Evolutionary conservation across 2,113 vertebrate genomes (phyloP), one percentile per base, ranked within the genome.

Genomic region (Tenrec ecaudatus): DNA sequence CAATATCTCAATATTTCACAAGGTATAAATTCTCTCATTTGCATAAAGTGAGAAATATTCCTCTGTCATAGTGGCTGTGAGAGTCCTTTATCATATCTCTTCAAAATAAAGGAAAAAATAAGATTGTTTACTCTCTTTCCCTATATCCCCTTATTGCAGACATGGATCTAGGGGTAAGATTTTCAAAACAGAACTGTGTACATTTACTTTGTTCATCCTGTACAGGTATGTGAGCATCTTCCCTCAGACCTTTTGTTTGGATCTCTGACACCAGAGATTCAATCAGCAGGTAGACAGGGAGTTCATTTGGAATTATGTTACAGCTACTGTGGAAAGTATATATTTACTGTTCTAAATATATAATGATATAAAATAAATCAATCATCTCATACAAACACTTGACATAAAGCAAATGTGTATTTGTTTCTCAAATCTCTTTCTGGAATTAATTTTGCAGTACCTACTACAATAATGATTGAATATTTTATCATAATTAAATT

Each of bases 371-470:
- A 77, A 78, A 11, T 58, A 43, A 80, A 73, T 80, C 76, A 90
- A 80, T 81, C 58, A 80, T 86, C 73, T 73, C 79, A 86, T 40
- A 94, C 47, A 76, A 95, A 86, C 64, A 19, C 14, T 73, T 86
- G 38, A 20, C 23, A 31, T 82, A 60, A 90, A 87, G 33, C n/a
- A 81, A 53, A 82, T 29, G n/a, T 77, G 76, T 75, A 53, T 86
- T 92, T 89, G 31, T 94, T 90, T 82, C 77, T 83, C 0, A 3
- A 23, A 73, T 82, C 3, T 94, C 33, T 53, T 76, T 38, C 40
- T 71, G 89, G 53, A 95, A 79, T 91, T 88, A 89, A n/a, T 94
- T 90, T 82, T 33, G 14, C 47, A 94, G 2, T 57, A 95, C 69
- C 16, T 71, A 43, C 15, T 93, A 82, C 80, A 14, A 90, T 87